A percentile compares a stretch with the other conserved stretches of the same genome.
phyloP scores from a whole-genome alignment of 1,140 invertebrate genomes.

The Eriosoma lanigerum region DNA sequence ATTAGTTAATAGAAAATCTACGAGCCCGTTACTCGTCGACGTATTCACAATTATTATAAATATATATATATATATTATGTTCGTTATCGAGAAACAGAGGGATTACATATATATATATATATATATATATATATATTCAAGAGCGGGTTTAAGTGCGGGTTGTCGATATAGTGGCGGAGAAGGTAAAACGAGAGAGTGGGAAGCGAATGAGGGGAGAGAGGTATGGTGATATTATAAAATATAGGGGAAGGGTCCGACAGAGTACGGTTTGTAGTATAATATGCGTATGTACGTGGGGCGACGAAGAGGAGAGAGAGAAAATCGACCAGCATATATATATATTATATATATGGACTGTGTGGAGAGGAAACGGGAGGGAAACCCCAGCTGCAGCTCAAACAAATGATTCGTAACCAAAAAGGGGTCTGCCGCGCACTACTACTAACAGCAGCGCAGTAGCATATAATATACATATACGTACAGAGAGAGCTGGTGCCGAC shows the following conservation, averaged over 20 bases:
- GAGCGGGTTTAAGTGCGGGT: no score
- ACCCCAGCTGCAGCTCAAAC: conserved; percentile 40
- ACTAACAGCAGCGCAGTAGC: not conserved
- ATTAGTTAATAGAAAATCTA: conserved; percentile 43
- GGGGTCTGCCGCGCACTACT: not conserved
- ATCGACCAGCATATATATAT: no score
- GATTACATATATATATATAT: not conserved
- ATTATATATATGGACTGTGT: no score
- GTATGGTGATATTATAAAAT: not conserved
- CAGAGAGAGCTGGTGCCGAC: conserved; percentile 12
- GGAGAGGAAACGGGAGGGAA: not conserved
- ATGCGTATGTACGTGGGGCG: not conserved
- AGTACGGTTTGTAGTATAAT: no score
- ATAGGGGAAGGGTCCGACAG: not conserved
- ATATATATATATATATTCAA: not conserved
- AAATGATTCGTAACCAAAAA: conserved; percentile 45
- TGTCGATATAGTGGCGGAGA: not conserved
- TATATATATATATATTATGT: no score
- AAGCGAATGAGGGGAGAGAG: not conserved
- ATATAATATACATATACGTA: not conserved
- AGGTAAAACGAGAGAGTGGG: no score
- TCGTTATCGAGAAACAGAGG: no score
- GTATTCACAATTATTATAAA: not conserved
- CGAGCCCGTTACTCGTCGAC: not conserved
- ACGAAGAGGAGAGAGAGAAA: not conserved